Percentiles rank a stretch among this genome's conserved stretches.
Conservation (phyloP, 2,888 invertebrate genomes). For the Idaea dimidiata region DNA sequence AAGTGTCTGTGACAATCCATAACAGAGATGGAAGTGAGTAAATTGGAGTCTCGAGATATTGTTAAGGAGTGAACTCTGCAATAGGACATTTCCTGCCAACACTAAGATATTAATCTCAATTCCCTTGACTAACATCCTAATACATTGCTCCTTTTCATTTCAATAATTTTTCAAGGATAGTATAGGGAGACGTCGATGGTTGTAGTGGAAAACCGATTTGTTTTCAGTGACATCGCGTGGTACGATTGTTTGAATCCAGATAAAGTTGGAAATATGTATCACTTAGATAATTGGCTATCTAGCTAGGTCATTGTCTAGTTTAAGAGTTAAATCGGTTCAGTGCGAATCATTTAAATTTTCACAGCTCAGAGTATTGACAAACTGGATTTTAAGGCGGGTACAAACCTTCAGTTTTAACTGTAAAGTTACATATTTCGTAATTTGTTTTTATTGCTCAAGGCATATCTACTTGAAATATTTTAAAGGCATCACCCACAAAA, state of each 20-base stretch:
- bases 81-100: neutral
- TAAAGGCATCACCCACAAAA: too few species aligned
- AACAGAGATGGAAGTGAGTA: constrained; percentile 2
- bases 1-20: neutral
- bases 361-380: too few species aligned
- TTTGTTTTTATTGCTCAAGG: too few species aligned
- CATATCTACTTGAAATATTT: too few species aligned
- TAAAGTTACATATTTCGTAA: too few species aligned
- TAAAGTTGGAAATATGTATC: neutral
- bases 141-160: neutral
- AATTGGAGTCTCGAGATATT: constrained; percentile 1
- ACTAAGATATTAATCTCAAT: neutral
- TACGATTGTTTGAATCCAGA: neutral
- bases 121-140: neutral
- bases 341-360: too few species aligned
- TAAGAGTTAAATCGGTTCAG: neutral
- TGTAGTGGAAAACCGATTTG: neutral
- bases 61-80: neutral
- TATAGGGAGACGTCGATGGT: neutral
- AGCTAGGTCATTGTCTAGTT: neutral
- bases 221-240: neutral
- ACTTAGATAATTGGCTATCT: neutral
- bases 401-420: too few species aligned
- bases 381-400: too few species aligned
- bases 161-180: neutral